phyloP scores from a whole-genome alignment of 2,797 vertebrate species.

The Arrhamphus sclerolepis region DNA sequence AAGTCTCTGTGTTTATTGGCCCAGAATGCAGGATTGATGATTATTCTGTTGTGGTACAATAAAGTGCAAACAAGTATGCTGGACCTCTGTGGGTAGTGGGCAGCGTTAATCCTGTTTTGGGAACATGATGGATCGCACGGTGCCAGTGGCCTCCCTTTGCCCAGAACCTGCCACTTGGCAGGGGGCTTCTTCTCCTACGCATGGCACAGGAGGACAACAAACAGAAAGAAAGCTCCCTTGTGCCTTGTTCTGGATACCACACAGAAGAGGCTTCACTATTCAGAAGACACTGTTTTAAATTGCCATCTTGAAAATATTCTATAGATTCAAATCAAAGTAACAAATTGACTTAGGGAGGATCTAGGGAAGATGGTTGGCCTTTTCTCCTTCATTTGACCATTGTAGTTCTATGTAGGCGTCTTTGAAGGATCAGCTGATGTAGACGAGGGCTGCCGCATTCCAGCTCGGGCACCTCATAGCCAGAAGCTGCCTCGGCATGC shows the following conservation, averaged over 20 bases:
- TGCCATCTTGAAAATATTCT: constrained; percentile 17
- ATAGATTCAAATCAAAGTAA: constrained; percentile 11
- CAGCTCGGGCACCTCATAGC: constrained; percentile 67
- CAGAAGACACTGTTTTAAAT: constrained; percentile 18
- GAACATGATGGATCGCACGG: constrained; percentile 57
- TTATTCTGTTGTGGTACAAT: constrained; percentile 68
- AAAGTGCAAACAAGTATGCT: constrained; percentile 59
- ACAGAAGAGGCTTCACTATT: constrained; percentile 35
- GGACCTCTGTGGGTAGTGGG: constrained; percentile 64
- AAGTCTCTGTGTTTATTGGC: constrained; percentile 49
- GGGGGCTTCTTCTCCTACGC: constrained; percentile 63
- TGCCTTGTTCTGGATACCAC: constrained; percentile 45
- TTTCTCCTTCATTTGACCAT: constrained; percentile 45
- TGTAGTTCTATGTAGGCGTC: constrained; percentile 41
- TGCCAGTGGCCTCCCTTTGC: constrained; percentile 69
- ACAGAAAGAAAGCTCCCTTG: constrained; percentile 41
- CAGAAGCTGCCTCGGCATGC: constrained; percentile 57
- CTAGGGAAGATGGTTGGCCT: constrained; percentile 28
- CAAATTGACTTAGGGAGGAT: constrained; percentile 36
- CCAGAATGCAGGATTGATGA: constrained; percentile 55
- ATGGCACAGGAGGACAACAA: constrained; percentile 51
- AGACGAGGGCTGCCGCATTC: constrained; percentile 66
- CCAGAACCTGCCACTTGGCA: constrained; percentile 74
- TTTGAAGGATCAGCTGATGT: constrained; percentile 70
- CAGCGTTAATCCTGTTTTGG: constrained; percentile 76